Conservation (phyloP, 2,113 vertebrate genomes). For the Gobio gobio region DNA sequence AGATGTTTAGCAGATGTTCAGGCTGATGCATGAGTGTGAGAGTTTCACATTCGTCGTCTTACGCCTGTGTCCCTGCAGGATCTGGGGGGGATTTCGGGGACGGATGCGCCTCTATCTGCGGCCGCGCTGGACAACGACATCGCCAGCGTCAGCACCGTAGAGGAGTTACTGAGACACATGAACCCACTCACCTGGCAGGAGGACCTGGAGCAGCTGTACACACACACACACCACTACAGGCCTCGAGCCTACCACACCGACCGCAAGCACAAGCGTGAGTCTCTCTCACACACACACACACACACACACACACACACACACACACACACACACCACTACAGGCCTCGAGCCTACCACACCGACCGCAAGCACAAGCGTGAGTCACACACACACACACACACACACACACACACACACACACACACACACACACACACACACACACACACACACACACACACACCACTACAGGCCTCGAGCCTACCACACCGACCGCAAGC, state of each 20-base stretch:
- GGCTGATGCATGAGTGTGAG: not conserved
- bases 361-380: conserved; percentile 90
- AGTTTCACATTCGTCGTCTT: not conserved
- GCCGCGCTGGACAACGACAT: conserved; percentile 88
- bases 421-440: conserved; percentile 76
- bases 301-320: too few relatives aligned
- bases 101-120: conserved; percentile 79
- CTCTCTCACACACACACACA: not conserved
- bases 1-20: not conserved
- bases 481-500: conserved; percentile 81
- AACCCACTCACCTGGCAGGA: conserved; percentile 91
- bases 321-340: conserved; percentile 66
- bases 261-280: conserved; percentile 88
- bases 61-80: conserved; percentile 52
- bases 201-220: conserved; percentile 89
- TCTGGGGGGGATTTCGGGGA: conserved; percentile 75
- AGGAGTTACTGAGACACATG: conserved; percentile 87
- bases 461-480: conserved; percentile 82
- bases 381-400: conserved; percentile 29
- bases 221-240: conserved; percentile 72
- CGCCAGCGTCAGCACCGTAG: conserved; percentile 89
- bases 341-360: conserved; percentile 38
- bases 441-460: conserved; percentile 68
- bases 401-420: not conserved
- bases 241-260: conserved; percentile 78